Evolutionary conservation across 2,797 vertebrate genomes (phyloP).

Genomic region (Semotilus atromaculatus): DNA sequence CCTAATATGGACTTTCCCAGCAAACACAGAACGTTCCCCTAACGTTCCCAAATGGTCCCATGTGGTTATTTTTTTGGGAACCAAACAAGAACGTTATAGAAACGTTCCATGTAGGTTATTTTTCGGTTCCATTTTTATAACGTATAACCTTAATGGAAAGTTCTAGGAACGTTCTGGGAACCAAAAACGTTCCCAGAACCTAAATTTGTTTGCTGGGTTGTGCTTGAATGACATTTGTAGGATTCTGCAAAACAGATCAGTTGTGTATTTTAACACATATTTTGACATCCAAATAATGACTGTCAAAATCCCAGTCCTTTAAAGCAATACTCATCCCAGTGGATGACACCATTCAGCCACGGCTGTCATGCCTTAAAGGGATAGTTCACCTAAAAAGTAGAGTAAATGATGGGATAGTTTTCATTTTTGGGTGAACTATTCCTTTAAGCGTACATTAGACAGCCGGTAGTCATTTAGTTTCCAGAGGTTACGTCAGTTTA

Average conservation of each 20-base stretch:
- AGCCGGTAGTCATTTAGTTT: conserved; percentile 26
- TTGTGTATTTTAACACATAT: neutral
- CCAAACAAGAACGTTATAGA: too few species aligned
- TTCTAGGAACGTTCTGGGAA: too few species aligned
- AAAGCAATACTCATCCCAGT: neutral
- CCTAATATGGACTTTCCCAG: neutral
- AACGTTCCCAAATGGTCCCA: too few species aligned
- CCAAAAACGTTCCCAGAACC: too few species aligned
- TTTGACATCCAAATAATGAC: neutral
- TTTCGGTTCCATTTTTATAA: too few species aligned
- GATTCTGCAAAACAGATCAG: neutral
- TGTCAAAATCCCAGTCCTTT: conserved; percentile 33
- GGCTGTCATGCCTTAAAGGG: conserved; percentile 25
- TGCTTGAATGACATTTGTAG: neutral
- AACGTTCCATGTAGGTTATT: too few species aligned
- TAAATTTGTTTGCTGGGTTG: too few species aligned
- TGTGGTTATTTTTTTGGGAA: too few species aligned
- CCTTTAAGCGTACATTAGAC: conserved; percentile 7
- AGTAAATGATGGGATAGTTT: neutral
- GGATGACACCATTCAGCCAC: conserved; percentile 20
- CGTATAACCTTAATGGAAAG: too few species aligned
- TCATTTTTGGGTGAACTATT: neutral
- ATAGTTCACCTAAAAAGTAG: neutral
- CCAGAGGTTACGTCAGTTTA: conserved; percentile 28
- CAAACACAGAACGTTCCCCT: too few species aligned